A percentile compares a stretch with the other conserved stretches of the same genome.
Conservation (phyloP, 2,113 vertebrate species). For the Heterochromis multidens region DNA sequence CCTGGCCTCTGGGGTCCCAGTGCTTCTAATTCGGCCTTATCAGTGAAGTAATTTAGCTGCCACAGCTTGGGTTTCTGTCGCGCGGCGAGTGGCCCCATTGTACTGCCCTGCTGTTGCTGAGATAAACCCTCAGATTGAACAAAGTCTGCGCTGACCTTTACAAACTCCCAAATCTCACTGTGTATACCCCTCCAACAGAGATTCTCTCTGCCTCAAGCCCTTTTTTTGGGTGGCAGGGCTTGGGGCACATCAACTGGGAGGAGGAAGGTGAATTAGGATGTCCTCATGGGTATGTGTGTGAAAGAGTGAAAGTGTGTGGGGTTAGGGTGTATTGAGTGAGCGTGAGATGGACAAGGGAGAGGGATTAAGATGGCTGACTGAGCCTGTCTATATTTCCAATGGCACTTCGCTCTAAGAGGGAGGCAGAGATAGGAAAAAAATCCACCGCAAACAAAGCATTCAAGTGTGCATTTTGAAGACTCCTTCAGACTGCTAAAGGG, state of each 20-base stretch:
- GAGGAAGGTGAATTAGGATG: conserved; percentile 69
- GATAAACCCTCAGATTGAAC: conserved; percentile 99
- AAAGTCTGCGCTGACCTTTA: conserved; percentile 95
- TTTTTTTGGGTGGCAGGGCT: conserved; percentile 80
- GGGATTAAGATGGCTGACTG: conserved; percentile 86
- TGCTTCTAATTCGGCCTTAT: conserved; percentile 89
- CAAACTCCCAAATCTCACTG: conserved; percentile 86
- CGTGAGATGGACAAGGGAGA: conserved; percentile 69
- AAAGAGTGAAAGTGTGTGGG: conserved; percentile 67
- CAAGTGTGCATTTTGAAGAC: conserved; percentile 58
- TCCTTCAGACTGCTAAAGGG: conserved; percentile 18
- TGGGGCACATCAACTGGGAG: conserved; percentile 68
- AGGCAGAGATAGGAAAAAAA: conserved; percentile 43
- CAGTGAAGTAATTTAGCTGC: conserved; percentile 88
- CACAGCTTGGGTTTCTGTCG: conserved; percentile 94
- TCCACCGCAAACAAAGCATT: conserved; percentile 62
- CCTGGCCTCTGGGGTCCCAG: conserved; percentile 82
- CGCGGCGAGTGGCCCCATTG: conserved; percentile 88
- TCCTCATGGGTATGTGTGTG: conserved; percentile 68
- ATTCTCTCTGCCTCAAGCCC: conserved; percentile 70
- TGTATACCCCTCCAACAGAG: conserved; percentile 72
- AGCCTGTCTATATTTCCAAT: conserved; percentile 75
- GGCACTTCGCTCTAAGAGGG: conserved; percentile 71
- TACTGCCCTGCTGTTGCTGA: conserved; percentile 88
- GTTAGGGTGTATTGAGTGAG: conserved; percentile 79